Conservation (phyloP, 2,113 vertebrate genomes). For the Callaeas wilsoni region DNA sequence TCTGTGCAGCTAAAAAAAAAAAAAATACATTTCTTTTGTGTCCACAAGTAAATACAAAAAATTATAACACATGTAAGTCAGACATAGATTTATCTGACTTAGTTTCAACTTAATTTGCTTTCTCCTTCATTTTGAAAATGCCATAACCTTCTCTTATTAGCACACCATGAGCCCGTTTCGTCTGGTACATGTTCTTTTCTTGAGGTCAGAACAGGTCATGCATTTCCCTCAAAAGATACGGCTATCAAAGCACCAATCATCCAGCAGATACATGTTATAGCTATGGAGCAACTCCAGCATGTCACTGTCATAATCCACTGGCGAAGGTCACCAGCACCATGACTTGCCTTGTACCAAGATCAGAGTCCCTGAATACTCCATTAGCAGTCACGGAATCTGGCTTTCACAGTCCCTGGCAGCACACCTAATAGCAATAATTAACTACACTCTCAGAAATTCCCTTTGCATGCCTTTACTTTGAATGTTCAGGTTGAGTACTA, state of each 20-base stretch:
- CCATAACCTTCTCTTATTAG: conserved; percentile 31
- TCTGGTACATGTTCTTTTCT: background rate
- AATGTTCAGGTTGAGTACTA: background rate
- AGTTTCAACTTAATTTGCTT: background rate
- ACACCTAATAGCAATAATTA: background rate
- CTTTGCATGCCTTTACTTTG: background rate
- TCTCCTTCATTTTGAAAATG: background rate
- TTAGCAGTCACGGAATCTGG: background rate
- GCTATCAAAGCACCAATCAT: conserved; percentile 23
- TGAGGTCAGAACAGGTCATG: conserved; percentile 12
- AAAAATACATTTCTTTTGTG: background rate
- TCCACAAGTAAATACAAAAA: background rate
- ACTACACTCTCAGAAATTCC: background rate
- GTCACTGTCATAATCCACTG: background rate
- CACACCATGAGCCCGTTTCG: background rate
- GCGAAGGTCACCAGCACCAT: background rate
- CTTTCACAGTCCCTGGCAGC: background rate
- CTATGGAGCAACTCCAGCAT: background rate
- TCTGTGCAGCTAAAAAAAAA: background rate
- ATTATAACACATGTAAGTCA: background rate
- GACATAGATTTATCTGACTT: background rate
- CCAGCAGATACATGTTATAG: background rate
- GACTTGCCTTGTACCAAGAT: background rate
- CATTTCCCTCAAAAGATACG: background rate
- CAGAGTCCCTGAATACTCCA: background rate